Conservation (phyloP, 2,888 invertebrate species). For the Linyphia triangularis region DNA sequence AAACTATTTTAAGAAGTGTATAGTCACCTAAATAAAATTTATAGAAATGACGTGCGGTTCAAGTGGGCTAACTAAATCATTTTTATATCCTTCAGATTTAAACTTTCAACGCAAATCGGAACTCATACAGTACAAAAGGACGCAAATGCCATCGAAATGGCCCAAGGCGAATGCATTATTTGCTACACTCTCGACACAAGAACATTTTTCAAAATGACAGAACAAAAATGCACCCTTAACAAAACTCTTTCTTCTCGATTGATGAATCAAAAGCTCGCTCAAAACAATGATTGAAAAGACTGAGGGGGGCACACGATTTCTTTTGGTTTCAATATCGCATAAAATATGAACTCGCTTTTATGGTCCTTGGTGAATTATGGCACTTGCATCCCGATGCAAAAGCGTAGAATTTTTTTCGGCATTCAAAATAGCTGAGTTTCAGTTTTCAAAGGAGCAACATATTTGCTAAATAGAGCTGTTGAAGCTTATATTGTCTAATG, state of each 20-base stretch:
- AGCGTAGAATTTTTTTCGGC: background rate
- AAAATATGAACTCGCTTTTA: slow-evolving; percentile 66
- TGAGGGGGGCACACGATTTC: slow-evolving; percentile 12
- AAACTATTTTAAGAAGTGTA: too few species aligned
- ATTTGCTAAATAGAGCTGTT: slow-evolving; percentile 31
- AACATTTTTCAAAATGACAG: slow-evolving; percentile 48
- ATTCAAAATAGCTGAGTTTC: background rate
- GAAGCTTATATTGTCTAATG: background rate
- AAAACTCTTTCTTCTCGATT: slow-evolving; percentile 41
- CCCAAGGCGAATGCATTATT: background rate
- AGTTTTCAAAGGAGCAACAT: slow-evolving; percentile 13
- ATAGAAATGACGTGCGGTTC: too few species aligned
- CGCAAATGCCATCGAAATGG: background rate
- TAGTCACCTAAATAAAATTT: too few species aligned
- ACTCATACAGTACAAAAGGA: background rate
- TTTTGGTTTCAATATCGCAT: slow-evolving; percentile 64
- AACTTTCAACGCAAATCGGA: too few species aligned
- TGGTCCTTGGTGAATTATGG: slow-evolving; percentile 50
- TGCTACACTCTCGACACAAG: slow-evolving; percentile 20
- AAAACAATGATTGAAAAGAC: slow-evolving; percentile 68
- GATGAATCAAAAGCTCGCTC: slow-evolving; percentile 17
- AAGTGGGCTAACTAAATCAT: too few species aligned
- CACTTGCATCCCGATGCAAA: slow-evolving; percentile 18
- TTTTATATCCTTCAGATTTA: too few species aligned
- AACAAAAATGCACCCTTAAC: slow-evolving; percentile 46